phyloP scores from a whole-genome alignment of 2,888 invertebrate species.

The Nomada goodeniana region DNA sequence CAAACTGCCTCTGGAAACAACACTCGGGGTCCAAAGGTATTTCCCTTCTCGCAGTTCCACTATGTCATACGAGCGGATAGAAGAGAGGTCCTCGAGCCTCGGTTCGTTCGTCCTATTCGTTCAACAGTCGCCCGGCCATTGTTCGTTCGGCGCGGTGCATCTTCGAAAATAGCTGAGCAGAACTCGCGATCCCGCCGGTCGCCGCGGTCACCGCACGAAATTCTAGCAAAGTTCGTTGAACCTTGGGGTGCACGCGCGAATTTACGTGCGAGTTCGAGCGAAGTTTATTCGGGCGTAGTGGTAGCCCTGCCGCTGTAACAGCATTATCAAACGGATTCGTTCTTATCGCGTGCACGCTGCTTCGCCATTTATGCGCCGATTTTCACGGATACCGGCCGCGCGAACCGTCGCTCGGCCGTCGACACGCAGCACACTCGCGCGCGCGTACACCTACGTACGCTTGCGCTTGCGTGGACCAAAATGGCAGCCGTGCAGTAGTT shows the following conservation, averaged over 20 bases:
- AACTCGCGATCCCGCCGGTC: neutral
- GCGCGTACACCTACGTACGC: slow-evolving; percentile 11
- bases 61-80: neutral
- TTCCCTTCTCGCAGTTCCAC: neutral
- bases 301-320: slow-evolving; percentile 8
- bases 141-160: neutral
- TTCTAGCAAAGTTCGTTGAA: slow-evolving; percentile 52
- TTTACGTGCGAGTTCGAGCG: slow-evolving; percentile 6
- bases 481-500: slow-evolving; percentile 62
- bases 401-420: neutral
- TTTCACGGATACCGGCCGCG: slow-evolving; percentile 25
- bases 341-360: slow-evolving; percentile 43
- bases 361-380: slow-evolving; percentile 42
- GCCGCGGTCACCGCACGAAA: slow-evolving; percentile 11
- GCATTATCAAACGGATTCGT: slow-evolving; percentile 33
- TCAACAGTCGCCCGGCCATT: neutral
- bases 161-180: slow-evolving; percentile 21
- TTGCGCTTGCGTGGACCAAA: slow-evolving; percentile 65
- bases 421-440: slow-evolving; percentile 18
- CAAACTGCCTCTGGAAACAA: neutral
- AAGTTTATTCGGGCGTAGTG: slow-evolving; percentile 18
- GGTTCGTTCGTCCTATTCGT: neutral
- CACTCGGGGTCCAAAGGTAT: neutral
- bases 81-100: neutral
- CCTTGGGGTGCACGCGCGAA: slow-evolving; percentile 27